These are phyloP conservation scores for Gymnobelideus leadbeateri DNA, from an alignment of 2,113 vertebrate genomes.

Conservation along the genomic window DNA sequence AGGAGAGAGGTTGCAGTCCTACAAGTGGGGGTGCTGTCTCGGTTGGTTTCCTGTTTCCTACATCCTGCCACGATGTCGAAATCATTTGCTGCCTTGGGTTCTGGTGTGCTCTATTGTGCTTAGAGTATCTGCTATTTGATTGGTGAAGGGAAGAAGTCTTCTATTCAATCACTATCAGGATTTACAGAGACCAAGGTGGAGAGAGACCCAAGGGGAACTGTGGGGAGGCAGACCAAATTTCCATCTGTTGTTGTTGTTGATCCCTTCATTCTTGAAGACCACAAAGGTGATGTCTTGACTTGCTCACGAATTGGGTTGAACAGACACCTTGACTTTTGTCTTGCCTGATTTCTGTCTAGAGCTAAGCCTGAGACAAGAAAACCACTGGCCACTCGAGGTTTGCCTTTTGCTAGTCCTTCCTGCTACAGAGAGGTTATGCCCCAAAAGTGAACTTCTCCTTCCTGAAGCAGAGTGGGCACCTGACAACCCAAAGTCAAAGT, in stretches of 20 bases:
- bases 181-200: not conserved
- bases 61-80: not conserved
- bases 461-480: not conserved
- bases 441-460: conserved; percentile 1
- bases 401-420: not conserved
- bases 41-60: not conserved
- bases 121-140: not conserved
- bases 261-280: too few relatives aligned
- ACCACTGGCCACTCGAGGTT: not conserved
- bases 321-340: too few relatives aligned
- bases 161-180: not conserved
- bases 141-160: not conserved
- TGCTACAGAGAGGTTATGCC: not conserved
- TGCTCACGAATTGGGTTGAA: too few relatives aligned
- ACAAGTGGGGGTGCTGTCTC: not conserved
- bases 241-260: too few relatives aligned
- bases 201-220: not conserved
- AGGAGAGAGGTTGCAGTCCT: not conserved
- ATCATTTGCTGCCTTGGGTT: not conserved
- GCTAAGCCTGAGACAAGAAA: not conserved
- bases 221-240: not conserved
- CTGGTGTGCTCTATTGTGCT: not conserved
- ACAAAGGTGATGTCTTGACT: too few relatives aligned
- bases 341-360: not conserved
- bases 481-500: not conserved